phyloP scores from a whole-genome alignment of 2,113 vertebrate genomes.

The Megaleporinus macrocephalus region DNA sequence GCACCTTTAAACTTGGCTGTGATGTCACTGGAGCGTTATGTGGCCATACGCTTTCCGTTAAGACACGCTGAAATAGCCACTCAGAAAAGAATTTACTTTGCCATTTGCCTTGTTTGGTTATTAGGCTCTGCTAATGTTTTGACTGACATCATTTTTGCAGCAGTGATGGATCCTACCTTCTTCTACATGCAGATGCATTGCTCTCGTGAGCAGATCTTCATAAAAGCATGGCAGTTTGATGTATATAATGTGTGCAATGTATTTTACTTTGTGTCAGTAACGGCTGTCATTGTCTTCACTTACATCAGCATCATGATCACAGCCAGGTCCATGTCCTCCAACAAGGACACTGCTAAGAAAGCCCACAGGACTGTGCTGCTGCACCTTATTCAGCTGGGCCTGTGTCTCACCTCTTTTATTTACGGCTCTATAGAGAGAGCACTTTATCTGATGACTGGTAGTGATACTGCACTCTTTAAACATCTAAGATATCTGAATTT shows the following conservation, averaged over 20 bases:
- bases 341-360: slow-evolving; percentile 46
- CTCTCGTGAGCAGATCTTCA: slow-evolving; percentile 13
- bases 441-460: neutral
- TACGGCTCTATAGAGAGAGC: slow-evolving; percentile 30
- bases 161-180: slow-evolving; percentile 3
- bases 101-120: slow-evolving; percentile 48
- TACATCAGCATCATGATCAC: slow-evolving; percentile 44
- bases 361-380: slow-evolving; percentile 35
- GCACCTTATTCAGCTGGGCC: slow-evolving; percentile 42
- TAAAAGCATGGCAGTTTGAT: slow-evolving; percentile 39
- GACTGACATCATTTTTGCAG: slow-evolving; percentile 38
- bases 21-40: slow-evolving; percentile 59
- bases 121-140: slow-evolving; percentile 9
- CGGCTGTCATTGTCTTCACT: slow-evolving; percentile 39
- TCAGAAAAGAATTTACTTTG: slow-evolving; percentile 39
- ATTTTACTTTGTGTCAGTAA: slow-evolving; percentile 22
- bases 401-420: slow-evolving; percentile 34
- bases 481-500: slow-evolving; percentile 43
- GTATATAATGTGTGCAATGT: slow-evolving; percentile 12
- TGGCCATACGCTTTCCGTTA: slow-evolving; percentile 56
- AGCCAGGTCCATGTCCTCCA: slow-evolving; percentile 41
- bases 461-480: neutral
- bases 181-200: slow-evolving; percentile 14
- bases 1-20: slow-evolving; percentile 57
- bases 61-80: slow-evolving; percentile 49